These are phyloP conservation scores for Apodemus agrarius DNA, from an alignment of 2,797 vertebrate species.

Conservation along the genomic window DNA sequence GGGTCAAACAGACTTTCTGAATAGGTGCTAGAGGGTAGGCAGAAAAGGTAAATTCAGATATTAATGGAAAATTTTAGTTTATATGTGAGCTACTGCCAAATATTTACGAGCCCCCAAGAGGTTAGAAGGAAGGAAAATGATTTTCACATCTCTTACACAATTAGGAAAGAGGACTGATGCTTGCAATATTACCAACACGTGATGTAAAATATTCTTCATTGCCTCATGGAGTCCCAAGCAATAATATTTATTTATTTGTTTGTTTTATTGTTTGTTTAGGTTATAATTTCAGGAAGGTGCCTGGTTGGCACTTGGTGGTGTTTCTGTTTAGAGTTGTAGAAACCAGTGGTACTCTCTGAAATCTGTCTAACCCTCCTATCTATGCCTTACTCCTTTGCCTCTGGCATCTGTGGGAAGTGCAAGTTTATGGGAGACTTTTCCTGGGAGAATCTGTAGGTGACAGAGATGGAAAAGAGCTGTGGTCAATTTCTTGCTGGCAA, in stretches of 20 bases:
- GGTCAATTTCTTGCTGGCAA: neutral
- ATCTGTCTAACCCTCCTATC: neutral
- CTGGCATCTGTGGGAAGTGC: neutral
- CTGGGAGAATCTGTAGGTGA: neutral
- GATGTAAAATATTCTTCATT: neutral
- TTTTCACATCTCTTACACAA: neutral
- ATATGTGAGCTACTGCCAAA: neutral
- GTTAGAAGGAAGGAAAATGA: neutral
- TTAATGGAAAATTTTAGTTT: neutral
- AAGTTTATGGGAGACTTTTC: neutral
- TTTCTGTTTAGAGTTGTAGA: neutral
- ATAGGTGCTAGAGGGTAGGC: neutral
- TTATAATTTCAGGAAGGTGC: neutral
- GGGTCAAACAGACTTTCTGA: neutral
- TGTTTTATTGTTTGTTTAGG: neutral
- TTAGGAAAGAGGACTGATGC: neutral
- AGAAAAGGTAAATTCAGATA: neutral
- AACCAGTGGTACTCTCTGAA: neutral
- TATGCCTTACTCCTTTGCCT: neutral
- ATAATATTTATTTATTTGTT: neutral
- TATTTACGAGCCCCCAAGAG: neutral
- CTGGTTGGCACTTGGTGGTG: neutral
- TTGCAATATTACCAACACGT: neutral
- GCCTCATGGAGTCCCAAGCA: neutral
- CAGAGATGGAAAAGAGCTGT: neutral